phyloP scores from a whole-genome alignment of 2,797 vertebrate genomes.

The Sebastes iracundus region DNA sequence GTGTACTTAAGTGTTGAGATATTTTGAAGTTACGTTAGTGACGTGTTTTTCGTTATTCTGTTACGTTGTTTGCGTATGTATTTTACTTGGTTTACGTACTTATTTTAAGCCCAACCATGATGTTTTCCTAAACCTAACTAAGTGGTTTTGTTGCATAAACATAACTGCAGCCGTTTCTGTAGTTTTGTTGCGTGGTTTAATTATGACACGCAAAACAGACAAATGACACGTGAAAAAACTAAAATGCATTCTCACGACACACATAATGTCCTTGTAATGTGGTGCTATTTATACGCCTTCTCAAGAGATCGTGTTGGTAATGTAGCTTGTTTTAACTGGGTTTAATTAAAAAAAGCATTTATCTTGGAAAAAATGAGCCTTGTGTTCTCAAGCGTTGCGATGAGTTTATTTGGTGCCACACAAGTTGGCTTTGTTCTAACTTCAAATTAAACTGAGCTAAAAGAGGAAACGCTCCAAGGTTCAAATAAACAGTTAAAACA shows the following conservation, averaged over 20 bases:
- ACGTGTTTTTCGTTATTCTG: too few species aligned
- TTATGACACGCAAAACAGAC: background rate
- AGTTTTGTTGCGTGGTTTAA: background rate
- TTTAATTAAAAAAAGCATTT: background rate
- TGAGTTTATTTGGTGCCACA: background rate
- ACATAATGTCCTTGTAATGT: too few species aligned
- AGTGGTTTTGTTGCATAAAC: background rate
- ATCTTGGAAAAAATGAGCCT: background rate
- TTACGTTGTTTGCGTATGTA: background rate
- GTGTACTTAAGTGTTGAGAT: too few species aligned
- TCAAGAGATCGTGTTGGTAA: background rate
- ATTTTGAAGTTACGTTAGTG: too few species aligned
- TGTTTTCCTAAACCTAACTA: background rate
- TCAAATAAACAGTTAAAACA: slow-evolving; percentile 2
- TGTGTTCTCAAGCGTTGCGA: background rate
- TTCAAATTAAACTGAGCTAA: background rate
- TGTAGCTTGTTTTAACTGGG: background rate
- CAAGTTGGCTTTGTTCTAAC: background rate
- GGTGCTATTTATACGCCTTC: background rate
- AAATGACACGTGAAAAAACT: background rate
- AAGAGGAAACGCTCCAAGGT: background rate
- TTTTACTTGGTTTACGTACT: background rate
- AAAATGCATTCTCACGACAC: background rate
- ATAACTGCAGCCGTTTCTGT: background rate
- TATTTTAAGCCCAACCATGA: background rate